These are phyloP conservation scores for Hexactinellida sp. DNA, from an alignment of 37 sponge, comb jelly and placozoan genomes.

Conservation along the genomic window DNA sequence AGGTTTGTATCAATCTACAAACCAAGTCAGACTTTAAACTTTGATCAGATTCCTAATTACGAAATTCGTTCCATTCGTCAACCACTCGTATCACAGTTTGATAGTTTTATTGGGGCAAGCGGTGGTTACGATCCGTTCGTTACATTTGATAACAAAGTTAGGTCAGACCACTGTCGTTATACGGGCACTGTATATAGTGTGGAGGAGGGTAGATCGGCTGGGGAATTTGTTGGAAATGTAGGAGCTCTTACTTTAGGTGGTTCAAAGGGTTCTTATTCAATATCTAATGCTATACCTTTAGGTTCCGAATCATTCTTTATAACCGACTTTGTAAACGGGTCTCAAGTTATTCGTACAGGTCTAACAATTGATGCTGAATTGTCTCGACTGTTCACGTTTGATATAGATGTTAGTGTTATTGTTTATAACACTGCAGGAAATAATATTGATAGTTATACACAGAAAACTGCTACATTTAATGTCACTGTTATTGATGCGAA, in stretches of 20 bases:
- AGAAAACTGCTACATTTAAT: not conserved
- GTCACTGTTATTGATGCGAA: constrained; percentile 25
- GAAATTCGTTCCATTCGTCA: not conserved
- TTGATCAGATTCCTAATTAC: not conserved
- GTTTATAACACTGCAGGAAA: not conserved
- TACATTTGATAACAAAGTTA: not conserved
- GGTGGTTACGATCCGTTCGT: not conserved
- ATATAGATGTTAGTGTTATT: not conserved
- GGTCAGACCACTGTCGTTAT: not conserved
- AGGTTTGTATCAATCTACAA: not conserved
- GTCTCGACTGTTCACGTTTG: not conserved
- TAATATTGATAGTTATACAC: not conserved
- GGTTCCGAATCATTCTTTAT: not conserved
- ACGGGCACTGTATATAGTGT: not conserved
- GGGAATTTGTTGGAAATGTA: not conserved
- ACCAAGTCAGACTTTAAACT: not conserved
- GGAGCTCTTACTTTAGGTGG: not conserved
- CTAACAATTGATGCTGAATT: not conserved
- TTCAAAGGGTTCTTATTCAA: not conserved
- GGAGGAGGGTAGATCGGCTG: not conserved
- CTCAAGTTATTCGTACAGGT: not conserved
- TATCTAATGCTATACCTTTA: not conserved
- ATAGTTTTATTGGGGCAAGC: constrained; percentile 3
- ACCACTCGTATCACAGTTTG: not conserved
- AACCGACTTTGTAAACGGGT: not conserved